Percentiles rank a stretch among this genome's conserved stretches.
phyloP scores from a whole-genome alignment of 2,113 vertebrate genomes.

The Pipra filicauda region DNA sequence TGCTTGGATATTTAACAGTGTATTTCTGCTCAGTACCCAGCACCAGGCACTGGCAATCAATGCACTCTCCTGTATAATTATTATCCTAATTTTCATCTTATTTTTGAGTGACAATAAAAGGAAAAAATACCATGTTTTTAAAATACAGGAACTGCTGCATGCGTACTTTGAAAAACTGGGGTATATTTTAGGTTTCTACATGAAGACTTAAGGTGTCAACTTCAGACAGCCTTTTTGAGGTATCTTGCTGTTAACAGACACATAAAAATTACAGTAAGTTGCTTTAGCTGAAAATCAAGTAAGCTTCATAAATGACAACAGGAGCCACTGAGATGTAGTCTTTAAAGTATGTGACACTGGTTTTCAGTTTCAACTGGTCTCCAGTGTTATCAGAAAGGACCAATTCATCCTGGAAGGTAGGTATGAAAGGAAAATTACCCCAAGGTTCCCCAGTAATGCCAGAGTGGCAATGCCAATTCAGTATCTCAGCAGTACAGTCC shows the following conservation, averaged over 20 bases:
- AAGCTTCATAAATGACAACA: not conserved
- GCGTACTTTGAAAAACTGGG: not conserved
- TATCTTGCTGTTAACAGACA: not conserved
- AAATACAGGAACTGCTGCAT: not conserved
- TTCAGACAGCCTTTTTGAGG: not conserved
- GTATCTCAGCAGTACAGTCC: not conserved
- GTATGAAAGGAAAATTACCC: not conserved
- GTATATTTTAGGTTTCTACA: not conserved
- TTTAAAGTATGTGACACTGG: not conserved
- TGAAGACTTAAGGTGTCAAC: not conserved
- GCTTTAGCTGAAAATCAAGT: not conserved
- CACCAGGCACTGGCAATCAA: constrained; percentile 6
- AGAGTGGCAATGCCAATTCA: not conserved
- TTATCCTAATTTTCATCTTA: constrained; percentile 9
- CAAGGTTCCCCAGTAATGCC: not conserved
- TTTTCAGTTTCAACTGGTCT: not conserved
- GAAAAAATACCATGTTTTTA: not conserved
- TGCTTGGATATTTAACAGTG: constrained; percentile 15
- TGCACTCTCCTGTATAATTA: constrained; percentile 9
- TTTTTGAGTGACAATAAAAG: constrained; percentile 10
- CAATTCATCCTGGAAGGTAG: not conserved
- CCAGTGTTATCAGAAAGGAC: not conserved
- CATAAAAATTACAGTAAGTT: not conserved
- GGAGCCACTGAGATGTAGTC: not conserved
- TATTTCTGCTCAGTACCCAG: constrained; percentile 14